Evolutionary conservation across 2,888 invertebrate species (phyloP).

Genomic region (Timema podura): DNA sequence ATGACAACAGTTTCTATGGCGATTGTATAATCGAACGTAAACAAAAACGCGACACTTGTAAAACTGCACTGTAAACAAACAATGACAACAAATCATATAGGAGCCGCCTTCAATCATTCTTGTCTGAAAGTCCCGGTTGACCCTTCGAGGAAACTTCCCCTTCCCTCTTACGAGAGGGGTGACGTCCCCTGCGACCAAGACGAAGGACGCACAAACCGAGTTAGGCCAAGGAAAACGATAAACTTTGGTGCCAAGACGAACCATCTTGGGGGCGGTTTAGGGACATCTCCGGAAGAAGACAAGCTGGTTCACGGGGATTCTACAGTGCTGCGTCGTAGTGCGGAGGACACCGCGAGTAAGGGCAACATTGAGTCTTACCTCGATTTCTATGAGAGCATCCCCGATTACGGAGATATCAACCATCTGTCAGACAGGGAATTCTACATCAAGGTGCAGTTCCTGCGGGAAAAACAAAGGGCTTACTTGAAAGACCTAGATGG

Average conservation of each 20-base stretch:
- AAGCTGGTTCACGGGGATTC: not conserved
- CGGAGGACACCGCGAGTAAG: not conserved
- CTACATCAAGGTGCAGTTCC: slow-evolving; percentile 62
- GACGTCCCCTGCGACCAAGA: slow-evolving; percentile 29
- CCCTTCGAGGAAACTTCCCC: slow-evolving; percentile 67
- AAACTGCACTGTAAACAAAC: not conserved
- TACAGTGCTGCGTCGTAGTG: not conserved
- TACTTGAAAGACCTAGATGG: slow-evolving; percentile 47
- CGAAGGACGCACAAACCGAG: not conserved
- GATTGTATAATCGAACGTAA: no score
- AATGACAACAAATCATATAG: slow-evolving; percentile 53
- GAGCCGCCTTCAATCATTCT: slow-evolving; percentile 64
- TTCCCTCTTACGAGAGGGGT: slow-evolving; percentile 63
- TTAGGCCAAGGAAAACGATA: not conserved
- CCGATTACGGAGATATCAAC: slow-evolving; percentile 72
- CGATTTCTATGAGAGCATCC: slow-evolving; percentile 73
- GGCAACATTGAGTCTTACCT: slow-evolving; percentile 58
- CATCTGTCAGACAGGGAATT: slow-evolving; percentile 73
- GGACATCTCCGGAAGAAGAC: no score
- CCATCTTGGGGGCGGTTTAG: no score
- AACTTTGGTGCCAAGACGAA: not conserved
- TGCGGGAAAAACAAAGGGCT: slow-evolving; percentile 59
- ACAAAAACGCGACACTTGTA: no score
- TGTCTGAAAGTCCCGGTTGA: slow-evolving; percentile 69
- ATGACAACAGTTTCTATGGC: slow-evolving; percentile 23